Percentiles rank a stretch among this genome's conserved stretches.
These are phyloP conservation scores for Schizothorax lantsangensis DNA, from an alignment of 2,797 vertebrate species.

Conservation along the genomic window DNA sequence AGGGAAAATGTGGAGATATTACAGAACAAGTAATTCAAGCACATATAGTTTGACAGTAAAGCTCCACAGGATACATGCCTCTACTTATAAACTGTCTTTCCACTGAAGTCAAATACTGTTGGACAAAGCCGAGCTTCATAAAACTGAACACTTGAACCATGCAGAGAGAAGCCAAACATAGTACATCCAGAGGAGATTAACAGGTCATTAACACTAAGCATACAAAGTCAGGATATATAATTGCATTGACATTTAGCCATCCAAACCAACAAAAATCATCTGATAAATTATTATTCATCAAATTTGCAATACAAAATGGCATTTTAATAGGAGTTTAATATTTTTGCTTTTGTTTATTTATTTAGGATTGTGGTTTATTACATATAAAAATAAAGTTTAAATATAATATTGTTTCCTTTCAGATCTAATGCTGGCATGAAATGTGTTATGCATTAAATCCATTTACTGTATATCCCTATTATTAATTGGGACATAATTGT, in stretches of 20 bases:
- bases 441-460: neutral
- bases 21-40: constrained; percentile 67
- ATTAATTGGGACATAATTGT: neutral
- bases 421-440: neutral
- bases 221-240: constrained; percentile 2
- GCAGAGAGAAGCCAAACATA: constrained; percentile 28
- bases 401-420: neutral
- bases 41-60: constrained; percentile 36
- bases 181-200: constrained; percentile 25
- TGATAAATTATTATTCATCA: neutral
- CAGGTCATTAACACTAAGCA: constrained; percentile 20
- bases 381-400: neutral
- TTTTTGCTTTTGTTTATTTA: neutral
- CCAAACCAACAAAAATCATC: neutral
- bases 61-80: constrained; percentile 1
- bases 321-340: neutral
- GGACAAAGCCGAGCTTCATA: constrained; percentile 15
- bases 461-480: neutral
- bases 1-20: neutral
- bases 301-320: neutral
- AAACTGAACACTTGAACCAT: constrained; percentile 18
- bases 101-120: constrained; percentile 16
- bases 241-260: neutral
- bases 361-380: constrained; percentile 10
- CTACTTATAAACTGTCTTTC: constrained; percentile 26